phyloP scores from a whole-genome alignment of 2,888 invertebrate genomes.

The Philopedon plagiatum region DNA sequence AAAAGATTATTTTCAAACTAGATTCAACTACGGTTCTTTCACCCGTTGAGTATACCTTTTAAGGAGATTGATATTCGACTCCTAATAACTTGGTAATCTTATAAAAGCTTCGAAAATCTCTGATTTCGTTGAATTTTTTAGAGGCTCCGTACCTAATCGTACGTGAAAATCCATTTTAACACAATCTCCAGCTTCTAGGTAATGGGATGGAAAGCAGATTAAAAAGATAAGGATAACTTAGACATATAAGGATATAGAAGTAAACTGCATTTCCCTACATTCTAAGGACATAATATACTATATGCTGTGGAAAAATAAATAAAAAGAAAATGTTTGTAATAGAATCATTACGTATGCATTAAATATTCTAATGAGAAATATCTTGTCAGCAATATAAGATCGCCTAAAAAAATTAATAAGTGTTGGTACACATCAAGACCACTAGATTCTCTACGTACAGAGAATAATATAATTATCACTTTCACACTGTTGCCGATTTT shows the following conservation, averaged over 20 bases:
- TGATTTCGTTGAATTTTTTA: slow-evolving; percentile 22
- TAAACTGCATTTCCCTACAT: slow-evolving; percentile 5
- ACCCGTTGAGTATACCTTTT: not conserved
- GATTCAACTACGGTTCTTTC: not conserved
- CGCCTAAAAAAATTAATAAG: too few relatives aligned
- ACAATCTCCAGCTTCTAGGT: slow-evolving; percentile 20
- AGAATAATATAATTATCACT: too few relatives aligned
- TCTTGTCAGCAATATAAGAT: too few relatives aligned
- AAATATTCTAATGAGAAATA: too few relatives aligned
- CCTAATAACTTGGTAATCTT: slow-evolving; percentile 16
- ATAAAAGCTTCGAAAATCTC: slow-evolving; percentile 16
- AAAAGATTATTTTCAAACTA: not conserved
- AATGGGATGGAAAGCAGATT: slow-evolving; percentile 26
- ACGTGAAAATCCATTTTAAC: slow-evolving; percentile 24
- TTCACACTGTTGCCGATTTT: too few relatives aligned
- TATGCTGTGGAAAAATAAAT: not conserved
- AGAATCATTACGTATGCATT: too few relatives aligned
- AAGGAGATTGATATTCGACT: not conserved
- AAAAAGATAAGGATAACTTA: slow-evolving; percentile 18
- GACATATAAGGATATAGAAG: slow-evolving; percentile 17
- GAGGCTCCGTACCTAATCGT: slow-evolving; percentile 20
- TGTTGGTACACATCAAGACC: too few relatives aligned
- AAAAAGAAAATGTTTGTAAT: not conserved
- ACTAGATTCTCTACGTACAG: too few relatives aligned
- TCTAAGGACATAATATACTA: not conserved